Evolutionary conservation across 1,140 invertebrate species (phyloP), one percentile per base, ranked within the genome.

Genomic region (Bombus balteatus): DNA sequence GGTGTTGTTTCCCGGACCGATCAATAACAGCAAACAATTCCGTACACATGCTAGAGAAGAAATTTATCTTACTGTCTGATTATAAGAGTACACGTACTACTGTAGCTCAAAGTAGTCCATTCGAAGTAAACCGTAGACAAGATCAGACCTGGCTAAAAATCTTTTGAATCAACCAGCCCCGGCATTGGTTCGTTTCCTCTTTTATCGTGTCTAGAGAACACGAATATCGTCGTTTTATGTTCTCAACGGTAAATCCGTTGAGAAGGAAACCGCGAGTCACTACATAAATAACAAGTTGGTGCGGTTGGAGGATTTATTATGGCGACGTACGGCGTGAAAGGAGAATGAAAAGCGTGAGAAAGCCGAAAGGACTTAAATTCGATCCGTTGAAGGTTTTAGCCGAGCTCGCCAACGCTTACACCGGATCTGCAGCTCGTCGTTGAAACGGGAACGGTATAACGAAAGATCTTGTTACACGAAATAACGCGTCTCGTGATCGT

Each of bases 21-120:
- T 83, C 81, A 68, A 83, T 83, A 83, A 70, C 62, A 41, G 81
- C 81, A 83, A 83, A 83, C 81, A 77, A 83, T 77, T 47, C 65
- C 13, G 43, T 70, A 53, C 74, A 53, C 81, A 53, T n/a, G 81
- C 65, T 65, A 53, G 65, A 34, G 34, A 70, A 77, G 81, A 57
- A 77, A 83, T 83, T 77, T 70, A 83, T 83, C 65, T 76, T 65
- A 12, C 5, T 28, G 81, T n/a, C 72, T 22, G 81, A 39, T 59
- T 76, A 25, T 66, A 47, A 76, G 41, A 32, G n/a, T 66, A 47
- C 72, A n/a, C 65, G 15, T 34, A 75, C 57, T 15, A 75, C 71
- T 43, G 8, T 22, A 5, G 22, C 39, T 34, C 8, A 34, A 75
- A 75, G 41, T 47, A 74, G 71, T 34, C 10, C 57, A n/a, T 25